Conservation (phyloP, 2,113 vertebrate species). For the Danio rerio region DNA sequence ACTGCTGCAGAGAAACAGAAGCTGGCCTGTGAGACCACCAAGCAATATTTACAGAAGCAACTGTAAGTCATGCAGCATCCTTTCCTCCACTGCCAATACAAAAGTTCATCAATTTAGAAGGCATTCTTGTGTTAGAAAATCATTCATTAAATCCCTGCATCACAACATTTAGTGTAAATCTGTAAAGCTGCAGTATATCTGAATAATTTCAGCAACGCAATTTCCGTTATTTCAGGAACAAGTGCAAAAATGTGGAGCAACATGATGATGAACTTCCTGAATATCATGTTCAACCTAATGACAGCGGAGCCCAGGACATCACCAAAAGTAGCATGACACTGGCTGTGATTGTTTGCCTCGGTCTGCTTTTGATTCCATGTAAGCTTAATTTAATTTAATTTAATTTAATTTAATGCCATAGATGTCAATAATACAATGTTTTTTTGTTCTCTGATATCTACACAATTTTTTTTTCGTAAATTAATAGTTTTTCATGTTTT, state of each 20-base stretch:
- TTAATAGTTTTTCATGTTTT: too few species aligned
- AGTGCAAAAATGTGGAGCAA: slow-evolving; percentile 12
- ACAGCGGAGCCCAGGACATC: slow-evolving; percentile 1
- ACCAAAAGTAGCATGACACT: slow-evolving; percentile 36
- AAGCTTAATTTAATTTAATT: slow-evolving; percentile 48
- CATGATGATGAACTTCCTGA: too few species aligned
- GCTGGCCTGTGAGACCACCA: slow-evolving; percentile 57
- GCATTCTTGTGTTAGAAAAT: background rate
- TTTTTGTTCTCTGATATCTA: too few species aligned
- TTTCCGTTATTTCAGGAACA: slow-evolving; percentile 34
- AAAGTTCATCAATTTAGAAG: background rate
- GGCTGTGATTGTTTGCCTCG: slow-evolving; percentile 52
- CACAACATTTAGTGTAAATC: background rate
- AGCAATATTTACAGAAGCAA: slow-evolving; percentile 67
- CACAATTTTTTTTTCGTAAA: too few species aligned
- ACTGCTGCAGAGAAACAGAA: slow-evolving; percentile 63
- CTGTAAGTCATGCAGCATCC: slow-evolving; percentile 67
- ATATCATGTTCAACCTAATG: background rate
- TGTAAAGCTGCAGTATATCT: too few species aligned
- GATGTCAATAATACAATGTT: too few species aligned
- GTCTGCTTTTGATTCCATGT: slow-evolving; percentile 69
- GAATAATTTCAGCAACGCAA: too few species aligned
- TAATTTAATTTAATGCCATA: background rate
- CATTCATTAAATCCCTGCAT: background rate
- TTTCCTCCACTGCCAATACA: background rate